phyloP scores from a whole-genome alignment of 1,140 invertebrate genomes.

The Homalodisca vitripennis region DNA sequence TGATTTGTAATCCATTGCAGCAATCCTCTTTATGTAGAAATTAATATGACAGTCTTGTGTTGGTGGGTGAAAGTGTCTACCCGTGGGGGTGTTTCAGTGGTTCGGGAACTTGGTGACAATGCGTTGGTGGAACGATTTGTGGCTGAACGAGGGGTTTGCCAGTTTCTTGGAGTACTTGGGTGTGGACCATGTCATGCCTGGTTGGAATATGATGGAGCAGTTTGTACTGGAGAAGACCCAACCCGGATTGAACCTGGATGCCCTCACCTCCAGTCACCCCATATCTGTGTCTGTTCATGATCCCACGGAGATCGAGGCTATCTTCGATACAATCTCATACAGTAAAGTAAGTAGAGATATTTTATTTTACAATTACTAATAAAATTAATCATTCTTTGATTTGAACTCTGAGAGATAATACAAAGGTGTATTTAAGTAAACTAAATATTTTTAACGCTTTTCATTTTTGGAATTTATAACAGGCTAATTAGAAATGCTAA shows the following conservation, averaged over 20 bases:
- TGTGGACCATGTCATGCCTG: conserved; percentile 56
- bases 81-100: conserved; percentile 58
- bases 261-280: conserved; percentile 76
- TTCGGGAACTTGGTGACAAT: conserved; percentile 89
- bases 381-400: too few species aligned
- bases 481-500: too few species aligned
- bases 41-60: too few species aligned
- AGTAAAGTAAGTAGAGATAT: conserved; percentile 71
- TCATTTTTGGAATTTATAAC: too few species aligned
- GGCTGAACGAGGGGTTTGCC: conserved; percentile 87
- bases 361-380: too few species aligned
- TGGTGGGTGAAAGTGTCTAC: conserved; percentile 33
- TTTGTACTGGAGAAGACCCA: conserved; percentile 66
- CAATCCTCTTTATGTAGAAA: too few species aligned
- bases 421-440: too few species aligned
- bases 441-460: too few species aligned
- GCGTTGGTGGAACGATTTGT: conserved; percentile 85
- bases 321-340: conserved; percentile 87
- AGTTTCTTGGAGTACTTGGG: conserved; percentile 77
- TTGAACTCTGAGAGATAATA: too few species aligned
- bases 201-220: conserved; percentile 62
- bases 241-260: conserved; percentile 70
- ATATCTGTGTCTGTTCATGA: conserved; percentile 77
- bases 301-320: conserved; percentile 80
- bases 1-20: too few species aligned